Percentiles rank a stretch among this genome's conserved stretches.
Evolutionary conservation across 2,113 vertebrate genomes (phyloP).

Genomic region (Corythaixoides concolor): DNA sequence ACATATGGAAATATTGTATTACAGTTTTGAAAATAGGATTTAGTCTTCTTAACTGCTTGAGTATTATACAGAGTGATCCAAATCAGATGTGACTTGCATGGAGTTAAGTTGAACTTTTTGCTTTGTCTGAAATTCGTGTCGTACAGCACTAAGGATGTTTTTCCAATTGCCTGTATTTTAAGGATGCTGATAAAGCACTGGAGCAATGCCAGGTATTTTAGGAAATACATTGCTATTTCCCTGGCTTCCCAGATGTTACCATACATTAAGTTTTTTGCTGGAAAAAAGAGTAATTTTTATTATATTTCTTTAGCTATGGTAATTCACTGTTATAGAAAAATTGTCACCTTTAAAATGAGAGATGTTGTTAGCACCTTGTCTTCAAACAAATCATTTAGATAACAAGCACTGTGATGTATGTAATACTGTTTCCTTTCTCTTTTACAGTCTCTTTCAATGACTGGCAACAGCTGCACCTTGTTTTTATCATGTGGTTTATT

Average conservation of each 20-base stretch:
- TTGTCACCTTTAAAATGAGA: neutral
- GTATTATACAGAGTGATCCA: neutral
- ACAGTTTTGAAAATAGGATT: neutral
- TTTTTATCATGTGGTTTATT: neutral
- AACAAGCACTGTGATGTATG: neutral
- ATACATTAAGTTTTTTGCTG: neutral
- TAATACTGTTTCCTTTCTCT: slow-evolving; percentile 3
- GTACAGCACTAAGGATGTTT: neutral
- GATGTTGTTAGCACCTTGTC: neutral
- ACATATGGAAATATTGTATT: neutral
- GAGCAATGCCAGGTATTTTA: neutral
- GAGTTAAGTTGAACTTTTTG: neutral
- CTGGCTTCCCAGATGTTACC: neutral
- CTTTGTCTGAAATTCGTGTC: neutral
- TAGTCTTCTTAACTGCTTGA: neutral
- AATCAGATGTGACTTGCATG: neutral
- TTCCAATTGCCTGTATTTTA: neutral
- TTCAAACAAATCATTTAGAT: slow-evolving; percentile 21
- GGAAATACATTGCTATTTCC: neutral
- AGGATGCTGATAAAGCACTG: slow-evolving; percentile 25
- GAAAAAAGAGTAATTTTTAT: neutral
- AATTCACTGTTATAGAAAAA: neutral
- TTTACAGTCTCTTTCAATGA: neutral
- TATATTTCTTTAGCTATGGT: neutral
- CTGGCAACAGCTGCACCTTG: neutral